A percentile compares a stretch with the other conserved stretches of the same genome.
phyloP scores from a whole-genome alignment of 2,113 vertebrate species.

The Notothenia rossii region DNA sequence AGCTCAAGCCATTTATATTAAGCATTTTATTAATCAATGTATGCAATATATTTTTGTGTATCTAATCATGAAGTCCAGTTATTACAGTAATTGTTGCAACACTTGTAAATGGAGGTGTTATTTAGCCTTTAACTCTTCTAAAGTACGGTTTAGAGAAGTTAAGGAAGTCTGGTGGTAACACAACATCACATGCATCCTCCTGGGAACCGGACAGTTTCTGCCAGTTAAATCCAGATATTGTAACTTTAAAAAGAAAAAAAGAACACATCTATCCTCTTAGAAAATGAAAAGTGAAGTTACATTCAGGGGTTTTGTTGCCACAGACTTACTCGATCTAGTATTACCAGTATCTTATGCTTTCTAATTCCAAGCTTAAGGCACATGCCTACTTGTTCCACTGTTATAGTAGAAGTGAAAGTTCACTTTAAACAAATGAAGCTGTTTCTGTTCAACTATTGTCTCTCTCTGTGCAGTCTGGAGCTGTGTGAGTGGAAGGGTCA shows the following conservation, averaged over 20 bases:
- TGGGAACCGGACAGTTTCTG: background rate
- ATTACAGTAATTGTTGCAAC: background rate
- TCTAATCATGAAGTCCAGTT: background rate
- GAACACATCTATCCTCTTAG: background rate
- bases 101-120: background rate
- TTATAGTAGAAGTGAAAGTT: background rate
- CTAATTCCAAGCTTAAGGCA: background rate
- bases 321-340: background rate
- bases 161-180: background rate
- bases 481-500: slow-evolving; percentile 89
- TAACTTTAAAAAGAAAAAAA: no score
- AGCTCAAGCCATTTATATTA: background rate
- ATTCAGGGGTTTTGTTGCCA: background rate
- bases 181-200: background rate
- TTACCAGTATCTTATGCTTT: background rate
- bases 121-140: background rate
- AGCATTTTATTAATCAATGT: background rate
- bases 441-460: background rate
- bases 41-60: background rate
- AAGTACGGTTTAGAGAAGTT: background rate
- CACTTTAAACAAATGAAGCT: no score
- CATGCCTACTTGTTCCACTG: background rate
- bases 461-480: slow-evolving; percentile 79
- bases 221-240: background rate
- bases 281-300: background rate